Percentiles rank a stretch among this genome's conserved stretches.
These are phyloP conservation scores for Tachuris rubrigastra DNA, from an alignment of 2,113 vertebrate species.

Conservation along the genomic window DNA sequence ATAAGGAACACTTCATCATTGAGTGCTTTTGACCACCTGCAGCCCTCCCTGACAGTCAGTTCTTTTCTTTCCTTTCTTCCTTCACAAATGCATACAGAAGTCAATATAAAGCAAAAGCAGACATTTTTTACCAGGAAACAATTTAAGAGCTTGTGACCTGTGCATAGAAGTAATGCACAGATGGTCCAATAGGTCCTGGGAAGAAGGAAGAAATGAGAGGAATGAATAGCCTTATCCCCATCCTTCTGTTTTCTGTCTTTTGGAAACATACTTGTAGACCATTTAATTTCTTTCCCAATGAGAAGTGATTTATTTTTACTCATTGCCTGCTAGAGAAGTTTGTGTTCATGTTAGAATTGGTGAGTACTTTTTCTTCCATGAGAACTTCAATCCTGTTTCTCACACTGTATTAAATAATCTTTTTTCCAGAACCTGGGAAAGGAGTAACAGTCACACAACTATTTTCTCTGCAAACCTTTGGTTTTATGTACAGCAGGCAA, in stretches of 20 bases:
- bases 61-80: not conserved
- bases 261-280: not conserved
- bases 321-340: not conserved
- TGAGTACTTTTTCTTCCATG: not conserved
- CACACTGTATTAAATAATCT: not conserved
- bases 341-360: not conserved
- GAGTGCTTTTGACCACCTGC: not conserved
- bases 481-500: not conserved
- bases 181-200: not conserved
- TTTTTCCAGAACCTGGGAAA: not conserved
- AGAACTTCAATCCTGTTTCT: not conserved
- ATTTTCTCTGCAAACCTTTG: not conserved
- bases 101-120: not conserved
- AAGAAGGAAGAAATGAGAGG: not conserved
- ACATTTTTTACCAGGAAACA: not conserved
- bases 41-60: not conserved
- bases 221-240: not conserved
- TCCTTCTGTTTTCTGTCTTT: not conserved
- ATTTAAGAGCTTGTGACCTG: not conserved
- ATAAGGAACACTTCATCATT: not conserved
- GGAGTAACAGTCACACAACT: not conserved
- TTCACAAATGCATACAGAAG: not conserved
- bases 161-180: not conserved
- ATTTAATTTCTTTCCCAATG: not conserved
- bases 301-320: not conserved